Evolutionary conservation across 1,140 invertebrate genomes (phyloP).

Genomic region (Scylla paramamosain): DNA sequence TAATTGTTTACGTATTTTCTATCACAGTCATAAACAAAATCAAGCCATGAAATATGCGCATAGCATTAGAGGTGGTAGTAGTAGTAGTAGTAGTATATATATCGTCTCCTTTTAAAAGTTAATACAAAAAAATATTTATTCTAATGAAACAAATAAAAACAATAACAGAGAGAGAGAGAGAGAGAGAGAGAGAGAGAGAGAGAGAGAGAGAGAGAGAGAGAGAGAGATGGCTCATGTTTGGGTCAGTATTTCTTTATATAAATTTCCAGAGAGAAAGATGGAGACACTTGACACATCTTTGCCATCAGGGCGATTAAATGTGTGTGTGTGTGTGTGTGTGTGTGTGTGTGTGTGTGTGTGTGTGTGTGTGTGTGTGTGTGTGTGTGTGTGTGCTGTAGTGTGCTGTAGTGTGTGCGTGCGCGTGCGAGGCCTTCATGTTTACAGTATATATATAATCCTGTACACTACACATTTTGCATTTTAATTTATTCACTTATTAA

Average conservation of each 20-base stretch:
- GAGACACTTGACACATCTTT: constrained; percentile 11
- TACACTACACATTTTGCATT: no score
- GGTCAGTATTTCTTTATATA: constrained; percentile 1
- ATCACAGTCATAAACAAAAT: no score
- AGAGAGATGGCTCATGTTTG: not conserved
- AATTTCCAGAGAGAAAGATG: not conserved
- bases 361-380: not conserved
- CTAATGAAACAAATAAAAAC: no score
- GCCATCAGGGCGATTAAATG: not conserved
- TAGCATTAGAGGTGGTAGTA: not conserved
- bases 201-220: constrained; percentile 37
- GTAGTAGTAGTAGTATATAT: not conserved
- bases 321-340: constrained; percentile 19
- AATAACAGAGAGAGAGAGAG: not conserved
- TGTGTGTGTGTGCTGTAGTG: not conserved
- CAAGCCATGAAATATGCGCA: no score
- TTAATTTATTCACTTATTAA: no score
- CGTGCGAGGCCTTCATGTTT: not conserved
- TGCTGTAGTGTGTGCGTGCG: not conserved
- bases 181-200: constrained; percentile 36
- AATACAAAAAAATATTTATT: no score
- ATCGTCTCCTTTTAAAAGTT: no score
- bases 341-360: constrained; percentile 20
- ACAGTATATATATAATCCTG: no score
- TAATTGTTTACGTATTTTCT: no score